phyloP scores from a whole-genome alignment of 2,797 vertebrate species.

The Anguilla anguilla region DNA sequence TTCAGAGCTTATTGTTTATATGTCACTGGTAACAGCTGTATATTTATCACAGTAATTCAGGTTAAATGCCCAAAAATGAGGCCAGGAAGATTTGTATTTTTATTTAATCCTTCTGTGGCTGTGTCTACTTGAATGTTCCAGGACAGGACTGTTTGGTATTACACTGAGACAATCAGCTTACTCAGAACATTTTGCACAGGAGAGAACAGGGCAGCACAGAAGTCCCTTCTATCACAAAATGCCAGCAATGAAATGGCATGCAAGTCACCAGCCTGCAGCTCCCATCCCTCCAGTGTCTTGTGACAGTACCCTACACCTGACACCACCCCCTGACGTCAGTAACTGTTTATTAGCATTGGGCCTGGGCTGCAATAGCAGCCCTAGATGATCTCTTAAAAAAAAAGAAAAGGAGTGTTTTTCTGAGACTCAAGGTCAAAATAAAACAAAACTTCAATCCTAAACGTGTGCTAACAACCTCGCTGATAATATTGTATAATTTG shows the following conservation, averaged over 20 bases:
- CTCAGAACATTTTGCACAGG: conserved; percentile 38
- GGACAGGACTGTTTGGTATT: conserved; percentile 37
- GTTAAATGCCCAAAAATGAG: background rate
- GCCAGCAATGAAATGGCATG: background rate
- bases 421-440: background rate
- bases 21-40: background rate
- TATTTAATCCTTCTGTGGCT: background rate
- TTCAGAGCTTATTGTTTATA: background rate
- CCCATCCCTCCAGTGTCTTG: background rate
- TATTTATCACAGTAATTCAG: background rate
- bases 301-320: conserved; percentile 6
- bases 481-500: background rate
- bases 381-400: background rate
- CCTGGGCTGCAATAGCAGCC: background rate
- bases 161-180: conserved; percentile 54
- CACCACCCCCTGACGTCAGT: background rate
- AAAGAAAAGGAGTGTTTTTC: background rate
- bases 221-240: background rate
- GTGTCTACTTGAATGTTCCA: conserved; percentile 35
- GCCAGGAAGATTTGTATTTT: background rate
- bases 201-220: conserved; percentile 12
- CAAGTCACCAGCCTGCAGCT: background rate
- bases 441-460: background rate
- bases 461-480: background rate
- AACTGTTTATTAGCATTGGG: background rate